A percentile compares a stretch with the other conserved stretches of the same genome.
Conservation (phyloP, 2,113 vertebrate genomes). For the Marcusenius ussheri region DNA sequence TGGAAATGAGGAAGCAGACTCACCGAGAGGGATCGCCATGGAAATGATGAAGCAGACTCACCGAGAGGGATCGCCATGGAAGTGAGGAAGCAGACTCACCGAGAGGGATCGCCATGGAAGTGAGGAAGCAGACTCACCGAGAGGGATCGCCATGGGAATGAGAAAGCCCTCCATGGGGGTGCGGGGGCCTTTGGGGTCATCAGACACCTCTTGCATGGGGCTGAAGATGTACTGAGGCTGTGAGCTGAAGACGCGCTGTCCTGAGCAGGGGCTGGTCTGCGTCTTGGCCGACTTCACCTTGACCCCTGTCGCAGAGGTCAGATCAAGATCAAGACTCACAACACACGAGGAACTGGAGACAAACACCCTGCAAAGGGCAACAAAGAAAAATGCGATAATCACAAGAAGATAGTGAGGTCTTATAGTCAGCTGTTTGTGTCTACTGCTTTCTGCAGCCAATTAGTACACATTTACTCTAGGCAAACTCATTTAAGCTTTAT, state of each 20-base stretch:
- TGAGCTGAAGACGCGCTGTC: slow-evolving; percentile 8
- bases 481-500: neutral
- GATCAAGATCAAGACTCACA: neutral
- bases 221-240: slow-evolving; percentile 56
- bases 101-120: neutral
- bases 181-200: neutral
- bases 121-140: slow-evolving; percentile 63
- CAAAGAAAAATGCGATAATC: neutral
- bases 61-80: slow-evolving; percentile 79
- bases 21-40: neutral
- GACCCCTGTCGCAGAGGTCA: slow-evolving; percentile 61
- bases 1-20: neutral
- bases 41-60: slow-evolving; percentile 42
- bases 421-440: neutral
- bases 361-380: neutral
- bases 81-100: slow-evolving; percentile 29
- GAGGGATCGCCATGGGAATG: slow-evolving; percentile 74
- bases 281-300: slow-evolving; percentile 79
- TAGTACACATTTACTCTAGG: neutral
- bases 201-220: slow-evolving; percentile 47
- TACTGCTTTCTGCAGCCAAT: neutral
- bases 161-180: slow-evolving; percentile 60
- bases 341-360: neutral
- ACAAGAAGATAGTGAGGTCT: neutral
- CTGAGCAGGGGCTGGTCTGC: slow-evolving; percentile 59